Evolutionary conservation across 2,797 vertebrate species (phyloP).

Genomic region (Takifugu rubripes): DNA sequence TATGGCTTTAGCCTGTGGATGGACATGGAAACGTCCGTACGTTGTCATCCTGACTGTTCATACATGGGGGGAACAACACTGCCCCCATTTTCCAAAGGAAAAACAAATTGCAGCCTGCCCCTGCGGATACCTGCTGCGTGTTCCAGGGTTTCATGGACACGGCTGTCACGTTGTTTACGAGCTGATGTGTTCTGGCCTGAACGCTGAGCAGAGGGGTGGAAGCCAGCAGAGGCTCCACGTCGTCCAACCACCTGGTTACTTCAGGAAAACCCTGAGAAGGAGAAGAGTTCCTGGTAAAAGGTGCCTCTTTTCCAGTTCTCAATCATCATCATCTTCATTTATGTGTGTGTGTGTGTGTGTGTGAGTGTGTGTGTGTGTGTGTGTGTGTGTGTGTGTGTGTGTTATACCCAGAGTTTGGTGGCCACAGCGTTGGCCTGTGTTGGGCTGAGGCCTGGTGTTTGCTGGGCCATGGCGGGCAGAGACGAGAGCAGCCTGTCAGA

Average conservation of each 20-base stretch:
- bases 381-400: neutral
- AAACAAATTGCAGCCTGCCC: no score
- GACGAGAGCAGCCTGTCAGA: conserved; percentile 63
- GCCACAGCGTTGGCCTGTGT: conserved; percentile 64
- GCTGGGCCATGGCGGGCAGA: conserved; percentile 57
- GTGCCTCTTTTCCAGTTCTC: neutral
- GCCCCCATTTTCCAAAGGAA: no score
- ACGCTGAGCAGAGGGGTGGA: conserved; percentile 72
- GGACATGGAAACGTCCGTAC: conserved; percentile 6
- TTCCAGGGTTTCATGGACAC: conserved; percentile 61
- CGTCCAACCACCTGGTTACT: conserved; percentile 64
- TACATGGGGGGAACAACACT: no score
- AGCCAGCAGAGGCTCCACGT: conserved; percentile 63
- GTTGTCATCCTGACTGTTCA: neutral
- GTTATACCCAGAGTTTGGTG: conserved; percentile 77
- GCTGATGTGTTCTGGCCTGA: conserved; percentile 38
- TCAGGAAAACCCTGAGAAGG: conserved; percentile 60
- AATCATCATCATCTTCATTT: neutral
- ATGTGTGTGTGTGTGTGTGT: no score
- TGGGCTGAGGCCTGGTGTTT: conserved; percentile 46
- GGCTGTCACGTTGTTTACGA: conserved; percentile 48
- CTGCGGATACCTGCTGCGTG: conserved; percentile 75
- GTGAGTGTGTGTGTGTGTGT: neutral
- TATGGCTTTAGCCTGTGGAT: conserved; percentile 71
- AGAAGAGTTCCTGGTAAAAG: neutral